A percentile compares a stretch with the other conserved stretches of the same genome.
phyloP scores from a whole-genome alignment of 2,888 invertebrate genomes.

The Synanthedon vespiformis region DNA sequence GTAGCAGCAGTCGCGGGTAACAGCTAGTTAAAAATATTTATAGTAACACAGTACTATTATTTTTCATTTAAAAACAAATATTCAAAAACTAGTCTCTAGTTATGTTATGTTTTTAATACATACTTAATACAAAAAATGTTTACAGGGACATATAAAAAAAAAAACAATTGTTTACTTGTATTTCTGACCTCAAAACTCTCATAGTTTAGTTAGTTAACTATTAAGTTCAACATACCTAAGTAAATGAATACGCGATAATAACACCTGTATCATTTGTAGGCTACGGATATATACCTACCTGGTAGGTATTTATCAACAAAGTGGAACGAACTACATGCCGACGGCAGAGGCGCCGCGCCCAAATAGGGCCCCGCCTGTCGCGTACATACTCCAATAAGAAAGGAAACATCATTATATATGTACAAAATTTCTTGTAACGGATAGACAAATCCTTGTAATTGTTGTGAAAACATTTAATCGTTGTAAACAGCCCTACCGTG shows the following conservation, averaged over 20 bases:
- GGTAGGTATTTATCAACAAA: conserved; percentile 20
- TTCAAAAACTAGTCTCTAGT: too few species aligned
- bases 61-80: too few species aligned
- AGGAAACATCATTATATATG: conserved; percentile 10
- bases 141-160: too few species aligned
- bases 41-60: too few species aligned
- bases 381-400: conserved; percentile 31
- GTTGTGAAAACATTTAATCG: neutral
- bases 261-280: conserved; percentile 4
- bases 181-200: too few species aligned
- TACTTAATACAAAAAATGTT: too few species aligned
- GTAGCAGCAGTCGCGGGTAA: too few species aligned
- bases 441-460: neutral
- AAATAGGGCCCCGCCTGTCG: conserved; percentile 26
- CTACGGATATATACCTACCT: neutral
- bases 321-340: conserved; percentile 30
- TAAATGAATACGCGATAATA: neutral
- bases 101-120: too few species aligned
- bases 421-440: neutral
- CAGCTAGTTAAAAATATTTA: too few species aligned
- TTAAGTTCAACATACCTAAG: too few species aligned
- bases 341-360: conserved; percentile 48
- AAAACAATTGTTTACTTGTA: too few species aligned
- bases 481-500: neutral
- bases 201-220: too few species aligned